Percentiles rank a stretch among this genome's conserved stretches.
Conservation (phyloP, 2,888 invertebrate genomes). For the Oscheius onirici region DNA sequence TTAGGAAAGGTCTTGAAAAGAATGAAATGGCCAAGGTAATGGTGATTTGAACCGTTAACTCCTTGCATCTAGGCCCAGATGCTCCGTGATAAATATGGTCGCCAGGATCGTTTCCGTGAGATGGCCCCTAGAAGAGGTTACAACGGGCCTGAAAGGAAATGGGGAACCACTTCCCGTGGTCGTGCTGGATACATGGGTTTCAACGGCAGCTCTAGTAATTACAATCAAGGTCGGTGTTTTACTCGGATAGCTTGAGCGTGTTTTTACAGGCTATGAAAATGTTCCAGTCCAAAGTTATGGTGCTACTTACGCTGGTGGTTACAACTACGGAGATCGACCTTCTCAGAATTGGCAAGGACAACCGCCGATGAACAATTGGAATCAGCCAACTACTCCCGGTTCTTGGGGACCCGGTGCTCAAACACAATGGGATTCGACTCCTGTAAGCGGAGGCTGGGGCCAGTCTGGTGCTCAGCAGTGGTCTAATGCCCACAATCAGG, state of each 20-base stretch:
- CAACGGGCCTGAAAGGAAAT: conserved; percentile 27
- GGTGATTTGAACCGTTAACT: background rate
- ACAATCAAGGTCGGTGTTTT: background rate
- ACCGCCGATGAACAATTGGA: conserved; percentile 20
- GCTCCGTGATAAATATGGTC: conserved; percentile 42
- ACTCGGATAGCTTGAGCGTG: background rate
- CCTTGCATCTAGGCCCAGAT: conserved; percentile 38
- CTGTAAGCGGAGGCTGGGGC: conserved; percentile 44
- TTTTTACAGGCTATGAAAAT: background rate
- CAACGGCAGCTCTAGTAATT: background rate
- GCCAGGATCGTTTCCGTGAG: conserved; percentile 37
- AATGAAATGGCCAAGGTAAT: conserved; percentile 67
- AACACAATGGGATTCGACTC: conserved; percentile 42
- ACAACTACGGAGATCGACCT: conserved; percentile 23
- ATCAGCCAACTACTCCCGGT: background rate
- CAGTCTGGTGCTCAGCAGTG: conserved; percentile 55
- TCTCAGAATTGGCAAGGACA: conserved; percentile 39
- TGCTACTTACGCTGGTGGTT: conserved; percentile 38
- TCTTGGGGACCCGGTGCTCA: conserved; percentile 35
- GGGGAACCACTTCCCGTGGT: conserved; percentile 29
- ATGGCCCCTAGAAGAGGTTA: background rate
- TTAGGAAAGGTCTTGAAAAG: conserved; percentile 69
- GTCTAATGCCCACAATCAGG: conserved; percentile 54
- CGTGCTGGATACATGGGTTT: background rate
- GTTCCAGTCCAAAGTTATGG: background rate